These are phyloP conservation scores for Augochlora pura DNA, from an alignment of 1,140 invertebrate genomes.

Conservation along the genomic window DNA sequence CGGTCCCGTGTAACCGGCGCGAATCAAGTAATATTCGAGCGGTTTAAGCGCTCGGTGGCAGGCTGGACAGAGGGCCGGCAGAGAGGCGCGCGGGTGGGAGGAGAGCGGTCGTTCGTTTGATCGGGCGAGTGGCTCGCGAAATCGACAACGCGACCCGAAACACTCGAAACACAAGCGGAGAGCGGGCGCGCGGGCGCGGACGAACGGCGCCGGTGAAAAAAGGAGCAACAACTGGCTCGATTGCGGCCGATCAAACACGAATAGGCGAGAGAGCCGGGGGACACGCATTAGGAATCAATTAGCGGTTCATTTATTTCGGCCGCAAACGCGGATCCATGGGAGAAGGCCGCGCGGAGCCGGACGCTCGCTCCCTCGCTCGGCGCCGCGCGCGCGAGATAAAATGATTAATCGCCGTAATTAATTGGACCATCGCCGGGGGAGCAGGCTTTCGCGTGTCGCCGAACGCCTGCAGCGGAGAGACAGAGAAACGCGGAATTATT, in stretches of 20 bases:
- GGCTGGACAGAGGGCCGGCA: not conserved
- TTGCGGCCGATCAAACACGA: not conserved
- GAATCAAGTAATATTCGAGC: not conserved
- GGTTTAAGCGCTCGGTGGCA: not conserved
- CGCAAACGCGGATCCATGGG: not conserved
- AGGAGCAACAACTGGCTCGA: not conserved
- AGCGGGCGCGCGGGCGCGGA: no score
- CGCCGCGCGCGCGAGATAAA: slow-evolving; percentile 34
- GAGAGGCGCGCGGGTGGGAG: no score
- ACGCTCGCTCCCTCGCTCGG: no score
- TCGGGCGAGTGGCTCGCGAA: not conserved
- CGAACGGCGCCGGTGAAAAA: no score
- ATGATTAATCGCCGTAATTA: slow-evolving; percentile 62
- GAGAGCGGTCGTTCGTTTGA: not conserved
- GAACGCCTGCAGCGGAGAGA: slow-evolving; percentile 25
- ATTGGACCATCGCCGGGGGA: slow-evolving; percentile 36
- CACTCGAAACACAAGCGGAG: not conserved
- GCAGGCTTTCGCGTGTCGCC: slow-evolving; percentile 47
- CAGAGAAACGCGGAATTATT: slow-evolving; percentile 51
- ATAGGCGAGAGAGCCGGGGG: not conserved
- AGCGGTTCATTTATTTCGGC: slow-evolving; percentile 43
- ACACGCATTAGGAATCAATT: slow-evolving; percentile 53
- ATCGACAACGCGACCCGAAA: not conserved
- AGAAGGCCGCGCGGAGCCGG: slow-evolving; percentile 11
- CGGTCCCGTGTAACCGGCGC: not conserved